A percentile compares a stretch with the other conserved stretches of the same genome.
phyloP scores from a whole-genome alignment of 1,140 invertebrate species.

The Drosophila arawakana region DNA sequence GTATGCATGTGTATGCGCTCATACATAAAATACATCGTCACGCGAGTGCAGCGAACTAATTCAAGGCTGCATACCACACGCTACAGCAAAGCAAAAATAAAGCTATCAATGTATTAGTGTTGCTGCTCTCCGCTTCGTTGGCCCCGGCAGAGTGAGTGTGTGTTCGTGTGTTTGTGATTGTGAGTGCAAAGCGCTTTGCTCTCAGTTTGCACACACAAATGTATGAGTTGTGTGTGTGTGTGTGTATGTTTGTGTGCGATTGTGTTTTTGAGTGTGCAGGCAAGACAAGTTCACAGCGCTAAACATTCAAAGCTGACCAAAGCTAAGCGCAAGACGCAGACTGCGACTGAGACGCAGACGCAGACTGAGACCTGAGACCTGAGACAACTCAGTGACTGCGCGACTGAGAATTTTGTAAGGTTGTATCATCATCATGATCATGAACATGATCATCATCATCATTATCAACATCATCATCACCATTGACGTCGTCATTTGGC shows the following conservation, averaged over 20 bases:
- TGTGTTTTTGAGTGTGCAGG: constrained; percentile 34
- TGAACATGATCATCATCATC: constrained; percentile 47
- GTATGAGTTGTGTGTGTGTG: neutral
- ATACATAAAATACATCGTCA: constrained; percentile 59
- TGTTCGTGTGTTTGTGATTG: constrained; percentile 29
- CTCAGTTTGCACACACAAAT: constrained; percentile 25
- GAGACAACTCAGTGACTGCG: constrained; percentile 10
- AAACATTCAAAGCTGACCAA: constrained; percentile 79
- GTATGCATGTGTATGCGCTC: constrained; percentile 8
- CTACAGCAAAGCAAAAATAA: constrained; percentile 75
- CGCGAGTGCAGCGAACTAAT: constrained; percentile 84
- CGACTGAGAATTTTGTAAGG: constrained; percentile 78
- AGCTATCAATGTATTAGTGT: constrained; percentile 69
- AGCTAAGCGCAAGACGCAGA: constrained; percentile 41
- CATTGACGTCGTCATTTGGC: constrained; percentile 33
- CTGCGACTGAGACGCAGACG: constrained; percentile 36
- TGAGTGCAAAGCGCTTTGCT: constrained; percentile 40
- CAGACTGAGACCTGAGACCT: constrained; percentile 26
- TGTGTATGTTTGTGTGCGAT: constrained; percentile 14
- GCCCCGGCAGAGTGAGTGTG: constrained; percentile 34
- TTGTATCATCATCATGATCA: constrained; percentile 69
- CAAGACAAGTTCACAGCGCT: constrained; percentile 79
- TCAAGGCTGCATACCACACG: constrained; percentile 84
- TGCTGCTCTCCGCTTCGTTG: constrained; percentile 38
- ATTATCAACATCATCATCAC: constrained; percentile 21